Base-by-base conservation (phyloP, 2,113 vertebrate genomes). In the Crocuta crocuta region DNA sequence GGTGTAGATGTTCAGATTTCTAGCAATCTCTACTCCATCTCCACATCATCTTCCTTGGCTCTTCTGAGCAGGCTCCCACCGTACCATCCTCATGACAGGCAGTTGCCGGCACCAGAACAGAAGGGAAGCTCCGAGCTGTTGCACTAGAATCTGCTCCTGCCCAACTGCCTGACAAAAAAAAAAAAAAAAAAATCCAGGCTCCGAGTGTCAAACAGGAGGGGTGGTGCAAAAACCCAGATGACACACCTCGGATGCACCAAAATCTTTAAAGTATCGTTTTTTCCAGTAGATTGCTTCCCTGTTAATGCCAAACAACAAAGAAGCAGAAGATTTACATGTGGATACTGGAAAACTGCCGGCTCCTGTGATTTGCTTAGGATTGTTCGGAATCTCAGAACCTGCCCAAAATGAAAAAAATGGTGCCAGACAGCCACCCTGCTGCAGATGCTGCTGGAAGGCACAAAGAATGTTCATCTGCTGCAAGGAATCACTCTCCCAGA, bases 361-460 rank as follows among this genome's bases (percentile, higher is more conserved):
- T 96, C 88, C 88, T 21, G 31, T 24, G 91, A 96, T 94, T 53
- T 74, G 97, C 95, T 82, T 50, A 35, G 89, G 96, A 7, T 96
- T 94, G 88, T 76, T 98, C 97, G 97, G 76, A 98, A 97, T 98
- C 97, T 98, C 76, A 98, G 97, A 98, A 98, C 95, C 98, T 98
- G 98, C 98, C 98, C 94, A 98, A 98, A 98, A 98, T 98, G 98
- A 98, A 98, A 98, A 92, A 98, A 98, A 96, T 96, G 89, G 96
- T 97, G 98, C 98, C 98, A 98, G 98, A 98, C 98, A 98, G 98
- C 98, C 96, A 98, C 98, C 78, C 88, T 98, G 98, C 98, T 98
- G 99, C 98, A 99, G 99, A 99, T 98, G 99, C 99, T 99, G 99
- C 98, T 98, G 98, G 98, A 94, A 99, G 98, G 98, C 99, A 98